Conservation (phyloP, 1,140 invertebrate species). For the Anoplophora glabripennis region DNA sequence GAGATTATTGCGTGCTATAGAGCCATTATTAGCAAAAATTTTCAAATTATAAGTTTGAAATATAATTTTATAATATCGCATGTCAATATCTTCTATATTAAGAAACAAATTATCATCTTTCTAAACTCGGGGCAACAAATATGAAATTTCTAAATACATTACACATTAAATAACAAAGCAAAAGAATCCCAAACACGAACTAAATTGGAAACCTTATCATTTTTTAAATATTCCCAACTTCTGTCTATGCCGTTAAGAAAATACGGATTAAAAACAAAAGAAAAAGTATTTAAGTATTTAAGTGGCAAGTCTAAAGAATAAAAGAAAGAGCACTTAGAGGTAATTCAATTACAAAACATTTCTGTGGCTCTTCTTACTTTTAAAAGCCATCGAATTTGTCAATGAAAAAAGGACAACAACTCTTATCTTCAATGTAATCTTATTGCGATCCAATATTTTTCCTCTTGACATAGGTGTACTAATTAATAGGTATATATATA, state of each 20-base stretch:
- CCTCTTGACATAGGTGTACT: no score
- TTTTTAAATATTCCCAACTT: slow-evolving; percentile 16
- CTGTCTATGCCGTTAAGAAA: slow-evolving; percentile 16
- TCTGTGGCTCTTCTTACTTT: slow-evolving; percentile 16
- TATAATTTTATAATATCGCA: slow-evolving; percentile 44
- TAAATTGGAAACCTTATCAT: background rate
- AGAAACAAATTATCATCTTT: slow-evolving; percentile 37
- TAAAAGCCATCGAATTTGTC: slow-evolving; percentile 9
- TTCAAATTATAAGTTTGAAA: slow-evolving; percentile 45
- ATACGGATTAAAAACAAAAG: slow-evolving; percentile 20
- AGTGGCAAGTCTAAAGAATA: slow-evolving; percentile 16
- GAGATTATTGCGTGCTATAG: slow-evolving; percentile 35
- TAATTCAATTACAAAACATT: slow-evolving; percentile 22
- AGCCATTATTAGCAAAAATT: slow-evolving; percentile 45
- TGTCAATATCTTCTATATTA: slow-evolving; percentile 45
- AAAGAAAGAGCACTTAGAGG: slow-evolving; percentile 22
- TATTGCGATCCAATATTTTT: no score
- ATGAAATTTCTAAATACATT: slow-evolving; percentile 11
- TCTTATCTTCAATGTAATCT: background rate
- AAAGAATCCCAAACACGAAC: background rate
- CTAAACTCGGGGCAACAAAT: slow-evolving; percentile 13
- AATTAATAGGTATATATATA: no score
- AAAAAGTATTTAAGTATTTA: slow-evolving; percentile 18
- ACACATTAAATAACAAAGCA: background rate
- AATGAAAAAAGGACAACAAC: background rate